These are phyloP conservation scores for Microctenopoma stevenorrisi DNA, from an alignment of 2,797 vertebrate species.

Conservation along the genomic window DNA sequence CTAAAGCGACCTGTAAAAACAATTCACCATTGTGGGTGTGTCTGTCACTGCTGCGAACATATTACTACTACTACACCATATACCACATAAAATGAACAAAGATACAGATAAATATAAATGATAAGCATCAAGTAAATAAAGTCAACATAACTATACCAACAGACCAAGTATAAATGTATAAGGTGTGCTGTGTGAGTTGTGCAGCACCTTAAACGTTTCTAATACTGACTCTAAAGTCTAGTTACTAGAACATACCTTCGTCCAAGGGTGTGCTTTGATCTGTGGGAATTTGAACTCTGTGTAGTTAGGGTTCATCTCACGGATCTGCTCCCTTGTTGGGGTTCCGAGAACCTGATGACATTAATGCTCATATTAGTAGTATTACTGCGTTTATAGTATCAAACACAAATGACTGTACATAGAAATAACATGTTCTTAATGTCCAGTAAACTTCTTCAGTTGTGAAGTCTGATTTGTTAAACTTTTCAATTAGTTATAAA, in stretches of 20 bases:
- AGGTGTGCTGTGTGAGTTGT: no score
- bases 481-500: not conserved
- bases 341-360: slow-evolving; percentile 91
- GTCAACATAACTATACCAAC: no score
- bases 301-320: slow-evolving; percentile 98
- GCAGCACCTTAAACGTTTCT: no score
- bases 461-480: not conserved
- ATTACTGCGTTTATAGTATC: not conserved
- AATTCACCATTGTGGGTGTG: no score
- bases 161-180: no score
- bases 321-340: slow-evolving; percentile 94
- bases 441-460: not conserved
- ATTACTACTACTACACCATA: no score
- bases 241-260: slow-evolving; percentile 82
- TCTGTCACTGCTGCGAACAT: no score
- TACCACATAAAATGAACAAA: no score
- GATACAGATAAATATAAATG: no score
- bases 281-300: slow-evolving; percentile 98
- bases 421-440: not conserved
- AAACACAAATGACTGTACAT: not conserved
- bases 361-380: not conserved
- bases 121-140: no score
- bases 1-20: no score
- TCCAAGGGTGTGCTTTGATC: slow-evolving; percentile 97
- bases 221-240: no score